Evolutionary conservation across 2,113 vertebrate species (phyloP), one percentile per base, ranked within the genome.

Genomic region (Phyllostomus hastatus): DNA sequence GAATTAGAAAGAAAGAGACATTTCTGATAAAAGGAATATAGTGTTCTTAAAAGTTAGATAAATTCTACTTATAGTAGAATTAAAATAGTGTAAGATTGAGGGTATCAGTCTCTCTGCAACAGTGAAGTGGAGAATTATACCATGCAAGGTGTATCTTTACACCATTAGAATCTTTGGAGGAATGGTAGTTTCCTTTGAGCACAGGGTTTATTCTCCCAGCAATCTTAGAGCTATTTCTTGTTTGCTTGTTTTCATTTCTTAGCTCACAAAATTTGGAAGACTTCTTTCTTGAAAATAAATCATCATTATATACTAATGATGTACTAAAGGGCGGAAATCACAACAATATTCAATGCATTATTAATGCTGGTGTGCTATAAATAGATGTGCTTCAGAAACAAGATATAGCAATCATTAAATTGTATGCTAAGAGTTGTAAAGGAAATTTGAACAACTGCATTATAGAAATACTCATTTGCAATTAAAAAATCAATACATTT

Each of bases 211-310:
- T 19, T n/a, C 35, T 91, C 83, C 35, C 64, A 72, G 59, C 35
- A 48, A 70, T 50, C 52, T 33, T 41, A 20, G 38, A 59, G 54
- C 52, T 41, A 43, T 43, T 80, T 84, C 83, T 48, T 81, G n/a
- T 83, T 67, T 92, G 46, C 28, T 52, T 75, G 8, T 92, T 86
- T 88, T 78, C 50, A 91, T 67, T 75, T 90, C 75, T 88, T 72
- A 46, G 67, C 24, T 86, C 72, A 92, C 41, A 84, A 95, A 75
- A 81, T 88, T 33, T 86, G 26, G 19, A 94, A 85, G 66, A 64
- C 7, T 43, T 61, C 75, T 83, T 91, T 90, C 86, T 90, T 90
- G 52, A 96, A 89, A 93, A 88, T 33, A 69, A 72, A 83, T 69
- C 57, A 66, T 48, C 41, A 64, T 50, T 64, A 80, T 12, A 75